These are phyloP conservation scores for Atrichornis clamosus DNA, from an alignment of 2,113 vertebrate species.

Conservation along the genomic window DNA sequence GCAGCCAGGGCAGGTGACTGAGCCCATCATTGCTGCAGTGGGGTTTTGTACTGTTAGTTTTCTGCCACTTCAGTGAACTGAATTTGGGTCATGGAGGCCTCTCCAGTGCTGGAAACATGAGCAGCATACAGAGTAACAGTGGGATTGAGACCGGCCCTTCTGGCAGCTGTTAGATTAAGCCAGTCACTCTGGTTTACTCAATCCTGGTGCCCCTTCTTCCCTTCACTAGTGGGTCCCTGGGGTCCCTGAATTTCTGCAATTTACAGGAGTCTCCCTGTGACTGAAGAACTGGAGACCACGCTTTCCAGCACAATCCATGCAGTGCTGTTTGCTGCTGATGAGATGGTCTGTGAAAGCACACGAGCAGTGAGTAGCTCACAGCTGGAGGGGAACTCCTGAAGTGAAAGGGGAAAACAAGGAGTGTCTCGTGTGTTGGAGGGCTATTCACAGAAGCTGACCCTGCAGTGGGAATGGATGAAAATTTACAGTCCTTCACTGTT, in stretches of 20 bases:
- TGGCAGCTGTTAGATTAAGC: not conserved
- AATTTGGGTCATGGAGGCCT: not conserved
- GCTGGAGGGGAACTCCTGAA: not conserved
- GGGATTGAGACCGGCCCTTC: not conserved
- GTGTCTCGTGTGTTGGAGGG: not conserved
- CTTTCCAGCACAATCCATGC: not conserved
- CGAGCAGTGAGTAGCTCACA: not conserved
- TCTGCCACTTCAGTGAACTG: not conserved
- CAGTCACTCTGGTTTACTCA: not conserved
- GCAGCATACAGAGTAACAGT: not conserved
- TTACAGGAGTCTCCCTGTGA: not conserved
- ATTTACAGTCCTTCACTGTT: not conserved
- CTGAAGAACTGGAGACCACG: not conserved
- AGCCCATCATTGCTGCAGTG: not conserved
- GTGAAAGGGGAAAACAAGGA: not conserved
- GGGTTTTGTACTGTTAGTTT: not conserved
- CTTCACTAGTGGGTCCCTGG: not conserved
- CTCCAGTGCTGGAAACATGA: not conserved
- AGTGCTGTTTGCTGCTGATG: not conserved
- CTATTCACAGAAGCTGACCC: not conserved
- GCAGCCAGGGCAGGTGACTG: not conserved
- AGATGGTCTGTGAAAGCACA: not conserved
- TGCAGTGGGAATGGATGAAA: not conserved
- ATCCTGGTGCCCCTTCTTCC: not conserved
- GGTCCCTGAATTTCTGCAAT: not conserved